A percentile compares a stretch with the other conserved stretches of the same genome.
phyloP scores from a whole-genome alignment of 2,888 invertebrate species.

The Amorpha juglandis region DNA sequence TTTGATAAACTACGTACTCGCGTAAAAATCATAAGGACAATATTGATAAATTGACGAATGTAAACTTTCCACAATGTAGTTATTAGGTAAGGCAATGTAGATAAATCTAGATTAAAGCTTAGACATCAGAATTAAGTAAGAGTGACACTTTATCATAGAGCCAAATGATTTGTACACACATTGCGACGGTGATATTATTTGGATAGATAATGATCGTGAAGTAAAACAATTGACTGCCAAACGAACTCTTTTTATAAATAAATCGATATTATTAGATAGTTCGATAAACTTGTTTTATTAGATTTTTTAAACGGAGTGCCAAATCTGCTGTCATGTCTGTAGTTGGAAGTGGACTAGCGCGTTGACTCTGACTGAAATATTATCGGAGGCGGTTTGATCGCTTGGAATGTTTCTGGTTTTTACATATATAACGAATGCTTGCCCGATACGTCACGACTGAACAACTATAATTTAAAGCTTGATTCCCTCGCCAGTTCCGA shows the following conservation, averaged over 20 bases:
- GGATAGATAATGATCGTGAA: constrained; percentile 68
- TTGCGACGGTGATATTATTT: constrained; percentile 76
- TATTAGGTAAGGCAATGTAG: constrained; percentile 73
- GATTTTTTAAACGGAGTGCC: constrained; percentile 77
- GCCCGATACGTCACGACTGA: constrained; percentile 74
- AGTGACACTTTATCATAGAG: constrained; percentile 64
- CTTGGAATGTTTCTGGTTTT: constrained; percentile 14
- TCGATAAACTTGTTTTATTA: constrained; percentile 74
- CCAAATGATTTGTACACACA: constrained; percentile 67
- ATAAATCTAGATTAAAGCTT: constrained; percentile 68
- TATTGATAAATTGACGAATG: constrained; percentile 80
- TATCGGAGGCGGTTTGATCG: constrained; percentile 29
- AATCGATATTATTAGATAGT: constrained; percentile 79
- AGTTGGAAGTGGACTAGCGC: constrained; percentile 44
- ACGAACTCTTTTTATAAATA: constrained; percentile 77
- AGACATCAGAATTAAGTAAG: constrained; percentile 57
- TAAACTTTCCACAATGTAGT: constrained; percentile 72
- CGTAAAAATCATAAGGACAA: constrained; percentile 83
- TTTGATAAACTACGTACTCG: constrained; percentile 81
- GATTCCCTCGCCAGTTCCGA: constrained; percentile 52
- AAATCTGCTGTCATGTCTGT: constrained; percentile 55
- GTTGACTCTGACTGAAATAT: constrained; percentile 51
- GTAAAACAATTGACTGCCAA: constrained; percentile 82
- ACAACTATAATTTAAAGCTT: constrained; percentile 55
- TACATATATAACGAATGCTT: constrained; percentile 63